Evolutionary conservation across 2,113 vertebrate genomes (phyloP).

Genomic region (Trochalopteron elliotii): DNA sequence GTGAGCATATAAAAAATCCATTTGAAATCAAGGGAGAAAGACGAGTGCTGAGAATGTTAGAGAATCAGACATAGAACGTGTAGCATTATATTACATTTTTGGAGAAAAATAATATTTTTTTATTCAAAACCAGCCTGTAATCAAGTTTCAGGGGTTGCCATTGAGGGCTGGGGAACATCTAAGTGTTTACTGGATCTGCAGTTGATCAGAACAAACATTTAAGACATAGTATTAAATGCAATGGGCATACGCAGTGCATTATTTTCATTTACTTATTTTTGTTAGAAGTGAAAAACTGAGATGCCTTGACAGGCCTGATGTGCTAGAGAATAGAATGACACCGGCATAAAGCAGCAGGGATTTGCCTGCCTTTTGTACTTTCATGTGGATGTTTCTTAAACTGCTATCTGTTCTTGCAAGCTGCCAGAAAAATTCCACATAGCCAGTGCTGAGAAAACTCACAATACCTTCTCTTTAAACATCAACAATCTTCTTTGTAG

Average conservation of each 20-base stretch:
- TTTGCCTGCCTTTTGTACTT: slow-evolving; percentile 46
- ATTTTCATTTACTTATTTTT: slow-evolving; percentile 55
- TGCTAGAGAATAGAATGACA: neutral
- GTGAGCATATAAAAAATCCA: neutral
- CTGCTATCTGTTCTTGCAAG: slow-evolving; percentile 47
- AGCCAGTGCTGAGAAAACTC: slow-evolving; percentile 24
- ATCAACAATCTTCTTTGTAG: slow-evolving; percentile 9
- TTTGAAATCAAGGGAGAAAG: neutral
- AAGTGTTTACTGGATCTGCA: slow-evolving; percentile 17
- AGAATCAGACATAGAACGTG: neutral
- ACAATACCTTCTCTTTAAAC: slow-evolving; percentile 48
- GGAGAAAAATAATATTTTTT: neutral
- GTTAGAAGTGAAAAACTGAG: neutral
- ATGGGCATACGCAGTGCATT: neutral
- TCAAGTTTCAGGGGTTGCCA: neutral
- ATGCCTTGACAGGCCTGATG: slow-evolving; percentile 24
- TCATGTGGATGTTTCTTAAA: slow-evolving; percentile 33
- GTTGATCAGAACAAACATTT: slow-evolving; percentile 34
- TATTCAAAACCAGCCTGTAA: neutral
- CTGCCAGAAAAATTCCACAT: slow-evolving; percentile 26
- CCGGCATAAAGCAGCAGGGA: slow-evolving; percentile 15
- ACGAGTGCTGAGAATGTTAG: neutral
- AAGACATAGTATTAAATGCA: neutral
- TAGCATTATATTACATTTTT: neutral
- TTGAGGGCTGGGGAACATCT: neutral